Base-by-base conservation (phyloP, 2,888 invertebrate species). In the Polietes domitor region DNA sequence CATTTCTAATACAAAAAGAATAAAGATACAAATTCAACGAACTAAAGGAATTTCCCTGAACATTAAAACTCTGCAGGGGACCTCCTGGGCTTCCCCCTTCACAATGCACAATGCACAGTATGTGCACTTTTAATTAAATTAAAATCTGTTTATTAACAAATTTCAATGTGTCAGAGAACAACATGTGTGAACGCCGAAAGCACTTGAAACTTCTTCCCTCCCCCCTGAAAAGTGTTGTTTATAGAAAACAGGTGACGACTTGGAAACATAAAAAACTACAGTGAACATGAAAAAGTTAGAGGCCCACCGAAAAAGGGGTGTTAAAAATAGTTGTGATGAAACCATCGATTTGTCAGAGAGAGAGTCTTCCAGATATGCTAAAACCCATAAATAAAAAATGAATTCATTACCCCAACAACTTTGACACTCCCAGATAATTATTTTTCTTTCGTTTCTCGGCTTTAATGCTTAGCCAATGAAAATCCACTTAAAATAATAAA, bases 401-500 rank as follows among this genome's bases (percentile, higher is more conserved):
- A 84, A 84, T 84, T 81, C 84, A 79, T 81, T 84, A 65, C 47
- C n/a, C n/a, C 78, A 73, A 79, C 75, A 68, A 43, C 68, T 21
- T 68, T 68, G 84, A 84, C 81, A 81, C 84, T 81, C 84, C 81
- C 81, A 81, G 78, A 37, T 84, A 84, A 81, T 84, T 84, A 81
- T 76, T 79, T 55, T 61, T 28, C 12, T 58, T 26, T 58, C 7
- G 32, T 32, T 12, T 28, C 43, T 28, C n/a, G 26, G 3, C 7
- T 17, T 77, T 79, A 81, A 76, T 84, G 84, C 76, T 82, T 83
- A 87, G 80, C 83, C 85, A 87, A 86, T 87, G 84, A 85, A 86
- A 87, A 87, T 86, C 86, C 85, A 87, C 86, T 86, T 85, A 84
- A 87, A 86, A 85, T 86, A 85, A 87, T 87, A 87, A 87, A 86